These are phyloP conservation scores for Drosophila gunungcola DNA, from an alignment of 1,140 invertebrate species.

Conservation along the genomic window DNA sequence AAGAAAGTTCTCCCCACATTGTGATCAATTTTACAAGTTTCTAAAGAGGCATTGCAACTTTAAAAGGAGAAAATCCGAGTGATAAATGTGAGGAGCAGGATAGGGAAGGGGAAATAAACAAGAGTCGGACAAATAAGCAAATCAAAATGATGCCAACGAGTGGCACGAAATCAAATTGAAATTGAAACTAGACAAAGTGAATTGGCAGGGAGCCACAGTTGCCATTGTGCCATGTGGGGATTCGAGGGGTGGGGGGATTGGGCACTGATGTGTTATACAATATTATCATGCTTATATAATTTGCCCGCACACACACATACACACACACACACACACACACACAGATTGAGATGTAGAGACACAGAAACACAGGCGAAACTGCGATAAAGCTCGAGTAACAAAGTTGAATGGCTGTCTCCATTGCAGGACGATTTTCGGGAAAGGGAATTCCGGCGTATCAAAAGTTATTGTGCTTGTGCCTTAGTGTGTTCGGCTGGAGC, in stretches of 20 bases:
- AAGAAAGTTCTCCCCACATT: conserved; percentile 21
- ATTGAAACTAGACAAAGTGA: conserved; percentile 80
- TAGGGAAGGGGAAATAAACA: conserved; percentile 15
- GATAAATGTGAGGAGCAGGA: conserved; percentile 17
- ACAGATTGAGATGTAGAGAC: conserved; percentile 4
- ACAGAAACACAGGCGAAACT: conserved; percentile 39
- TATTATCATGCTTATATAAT: conserved; percentile 79
- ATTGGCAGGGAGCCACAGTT: conserved; percentile 30
- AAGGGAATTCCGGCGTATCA: conserved; percentile 47
- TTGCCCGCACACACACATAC: conserved; percentile 46
- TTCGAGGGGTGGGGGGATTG: not conserved
- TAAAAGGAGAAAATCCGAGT: not conserved
- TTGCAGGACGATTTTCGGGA: conserved; percentile 15
- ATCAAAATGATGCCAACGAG: conserved; percentile 56
- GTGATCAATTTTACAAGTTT: conserved; percentile 24
- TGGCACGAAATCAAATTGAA: conserved; percentile 67
- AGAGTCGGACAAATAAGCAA: conserved; percentile 65
- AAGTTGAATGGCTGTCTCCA: conserved; percentile 70
- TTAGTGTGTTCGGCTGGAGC: conserved; percentile 53
- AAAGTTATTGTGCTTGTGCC: conserved; percentile 62
- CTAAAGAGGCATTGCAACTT: not conserved
- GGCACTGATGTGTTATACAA: conserved; percentile 62
- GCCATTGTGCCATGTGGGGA: conserved; percentile 6
- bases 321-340: conserved; percentile 2
- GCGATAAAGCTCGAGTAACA: conserved; percentile 75